These are phyloP conservation scores for Anoura caudifer DNA, from an alignment of 2,113 vertebrate species.

Conservation along the genomic window DNA sequence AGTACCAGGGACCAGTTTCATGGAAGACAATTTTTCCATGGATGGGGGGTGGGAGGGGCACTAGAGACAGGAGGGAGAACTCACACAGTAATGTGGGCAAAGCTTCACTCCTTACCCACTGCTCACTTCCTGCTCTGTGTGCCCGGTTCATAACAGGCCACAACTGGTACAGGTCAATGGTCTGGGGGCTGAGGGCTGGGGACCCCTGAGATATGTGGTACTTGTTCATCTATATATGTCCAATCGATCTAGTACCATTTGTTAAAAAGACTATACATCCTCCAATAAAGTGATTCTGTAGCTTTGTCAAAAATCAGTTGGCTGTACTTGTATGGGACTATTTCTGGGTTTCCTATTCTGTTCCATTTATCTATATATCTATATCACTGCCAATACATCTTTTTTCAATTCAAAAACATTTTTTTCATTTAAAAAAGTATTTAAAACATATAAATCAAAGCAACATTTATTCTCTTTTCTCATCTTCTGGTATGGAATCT, in stretches of 20 bases:
- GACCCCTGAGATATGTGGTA: neutral
- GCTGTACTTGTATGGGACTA: neutral
- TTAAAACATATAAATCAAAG: slow-evolving; percentile 48
- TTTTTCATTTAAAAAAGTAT: slow-evolving; percentile 46
- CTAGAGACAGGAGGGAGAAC: too few species aligned
- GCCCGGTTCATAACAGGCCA: too few species aligned
- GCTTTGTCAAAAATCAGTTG: slow-evolving; percentile 1
- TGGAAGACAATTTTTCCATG: too few species aligned
- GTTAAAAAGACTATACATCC: neutral
- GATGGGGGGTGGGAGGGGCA: too few species aligned
- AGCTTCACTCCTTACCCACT: too few species aligned
- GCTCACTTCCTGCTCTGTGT: too few species aligned
- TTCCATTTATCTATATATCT: neutral
- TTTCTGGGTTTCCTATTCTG: neutral
- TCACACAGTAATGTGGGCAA: too few species aligned
- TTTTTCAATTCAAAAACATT: neutral
- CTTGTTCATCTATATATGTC: neutral
- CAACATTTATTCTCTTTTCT: slow-evolving; percentile 82
- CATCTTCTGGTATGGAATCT: slow-evolving; percentile 74
- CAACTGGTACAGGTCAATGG: too few species aligned
- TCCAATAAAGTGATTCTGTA: neutral
- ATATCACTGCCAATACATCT: neutral
- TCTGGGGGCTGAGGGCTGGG: too few species aligned
- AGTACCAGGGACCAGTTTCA: too few species aligned
- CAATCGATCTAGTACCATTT: neutral